Evolutionary conservation across 2,113 vertebrate species (phyloP).

Genomic region (Onychostoma macrolepis): DNA sequence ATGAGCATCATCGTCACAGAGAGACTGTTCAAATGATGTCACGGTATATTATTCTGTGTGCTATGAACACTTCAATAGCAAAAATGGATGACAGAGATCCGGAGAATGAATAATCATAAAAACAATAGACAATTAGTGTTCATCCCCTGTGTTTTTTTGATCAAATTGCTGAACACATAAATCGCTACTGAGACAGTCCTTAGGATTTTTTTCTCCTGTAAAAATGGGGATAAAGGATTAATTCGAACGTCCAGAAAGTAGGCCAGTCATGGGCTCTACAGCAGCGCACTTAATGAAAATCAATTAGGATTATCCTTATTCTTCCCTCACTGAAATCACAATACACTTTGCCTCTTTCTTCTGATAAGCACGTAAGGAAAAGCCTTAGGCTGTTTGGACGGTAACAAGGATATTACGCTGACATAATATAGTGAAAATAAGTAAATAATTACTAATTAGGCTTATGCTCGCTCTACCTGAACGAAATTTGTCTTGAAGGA

Average conservation of each 20-base stretch:
- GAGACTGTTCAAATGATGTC: slow-evolving; percentile 5
- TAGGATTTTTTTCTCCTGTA: slow-evolving; percentile 18
- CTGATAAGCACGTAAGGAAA: slow-evolving; percentile 60
- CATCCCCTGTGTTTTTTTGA: background rate
- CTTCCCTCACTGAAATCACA: slow-evolving; percentile 70
- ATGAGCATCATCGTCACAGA: background rate
- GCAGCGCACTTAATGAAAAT: slow-evolving; percentile 61
- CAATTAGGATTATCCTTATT: slow-evolving; percentile 66
- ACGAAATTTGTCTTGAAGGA: slow-evolving; percentile 67
- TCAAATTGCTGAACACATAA: slow-evolving; percentile 36
- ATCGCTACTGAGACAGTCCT: slow-evolving; percentile 33
- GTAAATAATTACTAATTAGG: slow-evolving; percentile 61
- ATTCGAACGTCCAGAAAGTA: slow-evolving; percentile 21
- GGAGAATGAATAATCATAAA: slow-evolving; percentile 12
- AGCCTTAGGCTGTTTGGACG: slow-evolving; percentile 52
- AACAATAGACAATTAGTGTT: slow-evolving; percentile 37
- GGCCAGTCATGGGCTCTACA: slow-evolving; percentile 37
- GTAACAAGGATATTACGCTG: slow-evolving; percentile 24
- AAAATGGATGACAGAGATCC: slow-evolving; percentile 12
- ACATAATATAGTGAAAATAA: slow-evolving; percentile 51
- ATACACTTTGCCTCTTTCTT: slow-evolving; percentile 55
- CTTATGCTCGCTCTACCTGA: slow-evolving; percentile 61
- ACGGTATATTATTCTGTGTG: slow-evolving; percentile 9
- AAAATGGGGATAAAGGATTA: slow-evolving; percentile 40
- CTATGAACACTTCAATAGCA: slow-evolving; percentile 11